phyloP scores from a whole-genome alignment of 2,113 vertebrate species.

The Tiliqua scincoides region DNA sequence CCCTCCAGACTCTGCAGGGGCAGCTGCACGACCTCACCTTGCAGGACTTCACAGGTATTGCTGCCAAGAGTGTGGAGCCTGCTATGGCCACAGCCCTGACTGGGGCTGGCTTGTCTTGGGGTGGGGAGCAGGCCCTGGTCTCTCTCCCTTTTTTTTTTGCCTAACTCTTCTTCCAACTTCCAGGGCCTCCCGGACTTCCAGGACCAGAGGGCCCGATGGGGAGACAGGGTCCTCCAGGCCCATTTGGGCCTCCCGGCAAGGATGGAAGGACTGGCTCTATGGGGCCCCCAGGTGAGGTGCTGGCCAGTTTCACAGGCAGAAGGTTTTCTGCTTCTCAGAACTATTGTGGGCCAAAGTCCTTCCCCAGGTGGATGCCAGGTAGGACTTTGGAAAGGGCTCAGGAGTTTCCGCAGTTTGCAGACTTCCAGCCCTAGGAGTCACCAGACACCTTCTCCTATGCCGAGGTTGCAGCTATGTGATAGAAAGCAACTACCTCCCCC shows the following conservation, averaged over 20 bases:
- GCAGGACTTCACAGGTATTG: conserved; percentile 77
- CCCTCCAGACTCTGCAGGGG: conserved; percentile 76
- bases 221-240: conserved; percentile 75
- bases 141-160: background rate
- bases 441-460: background rate
- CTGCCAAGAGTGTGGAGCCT: too few species aligned
- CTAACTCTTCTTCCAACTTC: background rate
- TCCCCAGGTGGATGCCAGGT: too few species aligned
- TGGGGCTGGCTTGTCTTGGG: background rate
- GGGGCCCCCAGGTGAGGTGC: conserved; percentile 85
- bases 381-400: background rate
- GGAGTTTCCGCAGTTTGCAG: too few species aligned
- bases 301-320: background rate
- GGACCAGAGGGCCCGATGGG: conserved; percentile 49
- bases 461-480: too few species aligned
- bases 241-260: conserved; percentile 78
- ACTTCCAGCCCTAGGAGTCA: too few species aligned
- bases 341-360: too few species aligned
- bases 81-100: background rate
- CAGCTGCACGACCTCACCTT: conserved; percentile 77
- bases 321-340: too few species aligned
- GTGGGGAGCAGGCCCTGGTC: background rate
- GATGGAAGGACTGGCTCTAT: conserved; percentile 78
- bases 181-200: conserved; percentile 80
- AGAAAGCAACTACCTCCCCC: background rate